Base-by-base conservation (phyloP, 2,888 invertebrate genomes). In the Cheiracanthium punctorium region DNA sequence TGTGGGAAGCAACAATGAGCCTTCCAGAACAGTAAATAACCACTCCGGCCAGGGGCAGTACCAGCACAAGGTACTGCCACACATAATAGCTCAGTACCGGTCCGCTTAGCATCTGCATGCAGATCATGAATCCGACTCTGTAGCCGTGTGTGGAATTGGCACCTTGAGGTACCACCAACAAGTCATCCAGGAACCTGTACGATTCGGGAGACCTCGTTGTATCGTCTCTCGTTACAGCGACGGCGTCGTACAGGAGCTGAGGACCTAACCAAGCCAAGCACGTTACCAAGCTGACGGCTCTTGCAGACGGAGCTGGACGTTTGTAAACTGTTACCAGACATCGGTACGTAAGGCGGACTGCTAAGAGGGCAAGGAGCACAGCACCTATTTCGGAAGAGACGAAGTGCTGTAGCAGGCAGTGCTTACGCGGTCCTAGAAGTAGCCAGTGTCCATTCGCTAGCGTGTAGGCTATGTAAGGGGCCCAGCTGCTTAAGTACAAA, bases 111-210 rank as follows among this genome's bases (percentile, higher is more conserved):
- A 80, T 67, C 65, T 88, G 88, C 88, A 88, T 82, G 72, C 88
- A 88, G 17, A 88, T 86, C 88, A 88, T 88, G 72, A 88, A 88
- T 2, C 88, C 88, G 1, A 88, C 88, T 29, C 86, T 73, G 69
- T 88, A 88, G 14, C 88, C 88, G 8, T 84, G 81, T 1, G 88
- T 73, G 0, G 85, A 74, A 33, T 86, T 86, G 12, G 48, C 65
- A 1, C 82, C 84, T 28, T 79, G 88, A 10, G 75, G 52, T 5
- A 84, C 88, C 7, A 82, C 79, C 41, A 88, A 20, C 41, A 88
- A 28, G 48, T 86, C 86, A 41, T 88, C 88, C 29, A 88, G 80
- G 69, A 88, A 88, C 20, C 86, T 64, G 69, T 84, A 84, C 1
- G 80, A 75, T 20, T 82, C 82, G 0, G 87, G 81, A 30, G 80